Evolutionary conservation across 2,797 vertebrate genomes (phyloP), one percentile per base, ranked within the genome.

Genomic region (Micropoecilia bifurca): DNA sequence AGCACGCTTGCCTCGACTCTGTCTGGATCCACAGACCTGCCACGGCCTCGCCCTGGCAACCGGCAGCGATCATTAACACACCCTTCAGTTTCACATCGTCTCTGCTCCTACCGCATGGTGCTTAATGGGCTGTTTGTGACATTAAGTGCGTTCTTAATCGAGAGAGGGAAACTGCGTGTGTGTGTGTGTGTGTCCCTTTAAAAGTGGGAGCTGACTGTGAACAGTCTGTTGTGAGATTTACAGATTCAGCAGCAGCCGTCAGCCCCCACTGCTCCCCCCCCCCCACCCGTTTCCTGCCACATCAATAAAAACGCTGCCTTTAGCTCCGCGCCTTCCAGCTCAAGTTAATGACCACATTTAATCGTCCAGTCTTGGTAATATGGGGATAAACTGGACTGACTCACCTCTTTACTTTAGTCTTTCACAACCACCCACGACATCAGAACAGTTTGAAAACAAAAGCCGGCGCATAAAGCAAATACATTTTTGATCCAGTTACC

Each of bases 91-190:
- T 91, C 91, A 89, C 85, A 83, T 93, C 85, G 83, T 86, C 87
- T 76, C 80, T 72, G 53, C 87, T 87, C 76, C 84, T 48, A 85
- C 89, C 93, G 88, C 91, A 91, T 85, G 89, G 77, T 48, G 82
- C 89, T 87, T 94, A 95, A 96, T 91, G 93, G 92, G 92, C 92
- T 95, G 91, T 94, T 94, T 92, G 93, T 87, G 73, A 92, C 91
- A 94, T 92, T 90, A 92, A 95, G 93, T 92, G 90, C 88, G 92
- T 92, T 94, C 91, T 92, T 94, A 94, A 94, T 96, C 83, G 88
- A 85, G 82, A 90, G 80, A 82, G 75, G 61, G 78, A 81, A 91
- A 92, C 80, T 76, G 87, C 86, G 57, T 87, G 84, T 91, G 89
- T 86, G 87, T 87, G 57, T 87, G 84, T 91, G 89, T 86, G 84